Base-by-base conservation (phyloP, 2,113 vertebrate species). In the Datnioides undecimradiatus region DNA sequence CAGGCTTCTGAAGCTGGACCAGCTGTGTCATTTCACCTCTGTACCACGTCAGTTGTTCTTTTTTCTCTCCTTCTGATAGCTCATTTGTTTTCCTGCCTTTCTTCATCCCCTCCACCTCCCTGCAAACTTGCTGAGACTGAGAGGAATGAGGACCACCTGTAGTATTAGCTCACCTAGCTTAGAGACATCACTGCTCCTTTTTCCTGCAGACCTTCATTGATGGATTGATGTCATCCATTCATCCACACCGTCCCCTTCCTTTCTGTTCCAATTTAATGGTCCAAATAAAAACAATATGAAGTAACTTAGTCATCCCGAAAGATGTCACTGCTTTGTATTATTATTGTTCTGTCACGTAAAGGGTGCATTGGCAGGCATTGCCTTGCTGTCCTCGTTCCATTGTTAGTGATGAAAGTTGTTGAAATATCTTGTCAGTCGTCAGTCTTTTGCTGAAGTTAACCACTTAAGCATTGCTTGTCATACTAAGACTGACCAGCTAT, bases 1-100 rank as follows among this genome's bases (percentile, higher is more conserved):
- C 94, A 0, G 93, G 94, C 63, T 95, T 95, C 90, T 95, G 85
- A 95, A 64, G 40, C 36, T 41, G 5, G 38, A 68, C 66, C 34
- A 70, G 58, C 62, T 38, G 10, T 46, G 25, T 34, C 38, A 33
- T 74, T 31, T 16, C 49, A 64, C 12, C 36, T 57, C 54, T 67
- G 12, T 14, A 23, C 36, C 49, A 48, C 66, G 46, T 67, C 21
- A 33, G n/a, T 41, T 27, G 6, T 51, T 38, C n/a, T n/a, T n/a
- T n/a, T n/a, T 6, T 40, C 27, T 43, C 5, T 69, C 60, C 6
- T 11, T 59, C 36, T 62, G 23, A 14, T 78, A 76, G 31, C 75
- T 63, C 25, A 45, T 60, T 49, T 80, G 9, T 76, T 75, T 73
- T 67, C 73, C 46, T 46, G 23, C 21, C 66, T 65, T 76, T 51